phyloP scores from a whole-genome alignment of 2,113 vertebrate genomes.

The Crotalus viridis region DNA sequence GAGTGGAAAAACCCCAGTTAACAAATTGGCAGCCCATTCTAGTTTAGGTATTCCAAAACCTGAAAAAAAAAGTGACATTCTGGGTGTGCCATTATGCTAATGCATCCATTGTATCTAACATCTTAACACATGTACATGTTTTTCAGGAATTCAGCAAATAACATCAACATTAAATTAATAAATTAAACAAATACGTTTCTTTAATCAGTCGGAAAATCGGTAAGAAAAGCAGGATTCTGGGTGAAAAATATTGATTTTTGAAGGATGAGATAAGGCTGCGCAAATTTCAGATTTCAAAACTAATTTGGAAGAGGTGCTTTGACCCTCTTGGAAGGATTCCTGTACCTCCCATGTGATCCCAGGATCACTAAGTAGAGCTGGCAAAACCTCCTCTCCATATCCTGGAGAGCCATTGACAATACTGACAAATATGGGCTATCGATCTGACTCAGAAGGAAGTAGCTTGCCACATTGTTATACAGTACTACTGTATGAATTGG shows the following conservation, averaged over 20 bases:
- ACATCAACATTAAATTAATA: not conserved
- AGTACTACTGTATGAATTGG: not conserved
- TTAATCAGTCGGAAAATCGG: not conserved
- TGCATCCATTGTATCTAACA: not conserved
- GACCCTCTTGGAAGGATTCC: not conserved
- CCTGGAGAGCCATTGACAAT: not conserved
- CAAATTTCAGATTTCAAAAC: not conserved
- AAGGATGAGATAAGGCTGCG: not conserved
- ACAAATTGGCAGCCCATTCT: not conserved
- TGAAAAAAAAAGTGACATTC: not conserved
- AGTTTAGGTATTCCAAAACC: not conserved
- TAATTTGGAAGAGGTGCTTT: not conserved
- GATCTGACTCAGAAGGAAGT: not conserved
- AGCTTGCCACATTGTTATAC: not conserved
- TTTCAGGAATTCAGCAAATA: not conserved
- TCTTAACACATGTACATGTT: not conserved
- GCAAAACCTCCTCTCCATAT: not conserved
- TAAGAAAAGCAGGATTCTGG: not conserved
- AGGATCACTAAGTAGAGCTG: not conserved
- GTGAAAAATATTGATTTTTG: not conserved
- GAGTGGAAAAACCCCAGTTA: not conserved
- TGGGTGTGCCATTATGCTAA: not conserved
- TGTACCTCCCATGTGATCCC: not conserved
- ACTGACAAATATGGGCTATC: not conserved
- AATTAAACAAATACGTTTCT: not conserved